Base-by-base conservation (phyloP, 2,888 invertebrate genomes). In the Teleiodes luculella region DNA sequence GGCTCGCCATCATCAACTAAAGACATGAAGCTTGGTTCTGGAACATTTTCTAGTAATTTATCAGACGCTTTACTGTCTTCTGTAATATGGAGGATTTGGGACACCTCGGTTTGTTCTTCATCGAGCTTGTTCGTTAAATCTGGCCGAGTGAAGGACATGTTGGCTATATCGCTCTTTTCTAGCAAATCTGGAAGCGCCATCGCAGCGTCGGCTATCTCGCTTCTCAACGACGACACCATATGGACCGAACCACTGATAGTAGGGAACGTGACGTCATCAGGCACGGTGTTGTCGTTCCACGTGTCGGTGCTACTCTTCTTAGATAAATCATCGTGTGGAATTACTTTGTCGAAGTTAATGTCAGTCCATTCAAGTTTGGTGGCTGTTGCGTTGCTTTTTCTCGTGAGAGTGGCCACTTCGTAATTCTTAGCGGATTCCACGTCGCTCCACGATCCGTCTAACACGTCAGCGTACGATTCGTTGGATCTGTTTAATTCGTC, bases 211-310 rank as follows among this genome's bases (percentile, higher is more conserved):
- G 77, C 83, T 2, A 80, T 77, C 62, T 94, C 93, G 64, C 93
- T 93, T 53, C 91, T 91, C 56, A 94, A 91, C 0, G 95, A 94
- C 0, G 92, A 91, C 1, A 94, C 91, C 67, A 94, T 86, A 0
- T 95, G 95, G 0, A 93, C 93, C 33, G 95, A 94, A 31, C 94
- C 92, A 62, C 95, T 95, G 53, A 96, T 92, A 49, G 95, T 95
- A 0, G 96, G 96, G 76, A 95, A 95, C 0, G 95, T 95, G 31
- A 95, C 89, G 72, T 95, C 95, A 74, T 95, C 95, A 0, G 94
- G 94, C 51, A 93, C 93, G 0, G 94, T 93, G 74, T 95, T 94
- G 53, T 96, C 95, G 68, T 94, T 95, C 95, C 96, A 96, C 0
- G 95, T 95, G 72, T 95, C 95, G 14, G 90, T 90, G 51, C 72